Conservation (phyloP, 2,797 vertebrate species). For the Pangasius sanitwongsei region DNA sequence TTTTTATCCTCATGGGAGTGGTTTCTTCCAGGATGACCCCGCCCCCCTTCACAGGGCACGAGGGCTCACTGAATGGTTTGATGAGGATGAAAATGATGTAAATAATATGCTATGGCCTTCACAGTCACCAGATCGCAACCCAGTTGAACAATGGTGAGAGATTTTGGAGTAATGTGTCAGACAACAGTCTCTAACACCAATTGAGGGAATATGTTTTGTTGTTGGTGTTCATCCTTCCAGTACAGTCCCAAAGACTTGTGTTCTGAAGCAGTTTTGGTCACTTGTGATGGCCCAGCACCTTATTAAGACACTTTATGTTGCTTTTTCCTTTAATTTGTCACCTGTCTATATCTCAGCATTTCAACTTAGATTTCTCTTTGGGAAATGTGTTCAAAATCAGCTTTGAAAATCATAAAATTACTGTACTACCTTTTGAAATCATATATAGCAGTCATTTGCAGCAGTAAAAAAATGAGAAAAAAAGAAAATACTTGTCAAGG, state of each 20-base stretch:
- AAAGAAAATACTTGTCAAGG: not conserved
- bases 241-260: not conserved
- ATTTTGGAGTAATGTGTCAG: not conserved
- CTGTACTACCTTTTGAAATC: not conserved
- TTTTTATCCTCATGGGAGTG: not conserved
- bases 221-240: too few species aligned
- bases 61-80: not conserved
- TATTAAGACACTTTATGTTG: not conserved
- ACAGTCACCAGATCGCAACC: not conserved
- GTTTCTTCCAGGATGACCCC: not conserved
- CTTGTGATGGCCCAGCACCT: not conserved
- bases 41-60: not conserved
- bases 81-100: not conserved
- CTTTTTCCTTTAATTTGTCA: not conserved
- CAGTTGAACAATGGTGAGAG: not conserved
- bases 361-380: not conserved
- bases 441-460: not conserved
- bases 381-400: not conserved
- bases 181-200: not conserved
- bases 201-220: too few species aligned
- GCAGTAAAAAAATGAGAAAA: not conserved
- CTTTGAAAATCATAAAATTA: not conserved
- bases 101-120: not conserved
- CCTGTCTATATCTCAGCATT: not conserved
- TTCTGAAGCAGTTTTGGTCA: not conserved